These are phyloP conservation scores for Aeoliscus strigatus DNA, from an alignment of 2,797 vertebrate species.

Conservation along the genomic window DNA sequence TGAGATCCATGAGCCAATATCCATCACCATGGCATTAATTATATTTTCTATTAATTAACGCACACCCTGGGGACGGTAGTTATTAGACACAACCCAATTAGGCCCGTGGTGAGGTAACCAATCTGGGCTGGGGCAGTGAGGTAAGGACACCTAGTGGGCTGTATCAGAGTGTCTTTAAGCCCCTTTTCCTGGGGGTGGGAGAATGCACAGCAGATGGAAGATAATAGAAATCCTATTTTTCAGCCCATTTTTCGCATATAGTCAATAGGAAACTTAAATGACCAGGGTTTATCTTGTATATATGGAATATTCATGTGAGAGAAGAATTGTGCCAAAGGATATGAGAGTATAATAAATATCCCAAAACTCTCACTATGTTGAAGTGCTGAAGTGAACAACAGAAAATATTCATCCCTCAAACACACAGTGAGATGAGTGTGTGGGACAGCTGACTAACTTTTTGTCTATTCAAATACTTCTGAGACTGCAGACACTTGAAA, in stretches of 20 bases:
- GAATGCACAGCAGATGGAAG: slow-evolving; percentile 35
- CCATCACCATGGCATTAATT: slow-evolving; percentile 71
- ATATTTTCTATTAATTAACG: slow-evolving; percentile 74
- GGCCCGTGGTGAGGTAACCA: slow-evolving; percentile 66
- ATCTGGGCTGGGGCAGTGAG: slow-evolving; percentile 45
- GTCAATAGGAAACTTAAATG: slow-evolving; percentile 2
- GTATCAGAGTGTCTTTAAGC: slow-evolving; percentile 38
- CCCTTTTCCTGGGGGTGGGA: slow-evolving; percentile 19
- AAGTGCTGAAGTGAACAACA: slow-evolving; percentile 9
- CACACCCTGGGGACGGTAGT: slow-evolving; percentile 53
- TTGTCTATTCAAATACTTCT: not conserved
- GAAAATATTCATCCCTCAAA: too few species aligned
- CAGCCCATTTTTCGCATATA: slow-evolving; percentile 16
- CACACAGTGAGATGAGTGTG: too few species aligned
- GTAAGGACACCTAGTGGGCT: slow-evolving; percentile 42
- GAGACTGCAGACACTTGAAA: slow-evolving; percentile 28
- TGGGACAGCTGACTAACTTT: not conserved
- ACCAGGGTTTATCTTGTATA: slow-evolving; percentile 11
- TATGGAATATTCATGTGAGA: slow-evolving; percentile 12
- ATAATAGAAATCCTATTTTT: slow-evolving; percentile 32
- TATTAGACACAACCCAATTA: slow-evolving; percentile 76
- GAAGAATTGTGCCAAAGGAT: slow-evolving; percentile 6
- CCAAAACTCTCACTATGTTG: slow-evolving; percentile 8
- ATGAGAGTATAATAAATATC: slow-evolving; percentile 8
- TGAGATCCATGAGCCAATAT: slow-evolving; percentile 62